These are phyloP conservation scores for Aelia acuminata DNA, from an alignment of 2,888 invertebrate species.

Conservation along the genomic window DNA sequence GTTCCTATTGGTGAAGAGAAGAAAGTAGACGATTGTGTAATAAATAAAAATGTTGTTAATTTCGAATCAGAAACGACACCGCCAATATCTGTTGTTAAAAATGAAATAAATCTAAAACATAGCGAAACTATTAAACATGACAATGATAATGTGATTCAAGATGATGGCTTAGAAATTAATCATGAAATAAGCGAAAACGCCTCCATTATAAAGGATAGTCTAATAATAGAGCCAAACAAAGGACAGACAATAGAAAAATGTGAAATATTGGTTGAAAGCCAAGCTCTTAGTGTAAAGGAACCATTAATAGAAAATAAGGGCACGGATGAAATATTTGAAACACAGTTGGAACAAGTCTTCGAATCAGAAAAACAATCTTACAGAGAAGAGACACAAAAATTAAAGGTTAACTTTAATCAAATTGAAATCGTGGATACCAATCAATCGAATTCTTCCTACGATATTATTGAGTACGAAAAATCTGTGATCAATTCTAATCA, in stretches of 20 bases:
- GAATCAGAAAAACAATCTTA: conserved; percentile 1
- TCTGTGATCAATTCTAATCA: neutral
- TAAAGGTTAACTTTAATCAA: neutral
- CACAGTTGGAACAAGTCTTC: neutral
- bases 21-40: neutral
- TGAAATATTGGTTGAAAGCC: neutral
- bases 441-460: neutral
- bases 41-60: neutral
- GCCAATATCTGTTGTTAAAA: neutral
- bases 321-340: neutral
- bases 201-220: neutral
- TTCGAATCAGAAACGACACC: neutral
- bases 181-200: neutral
- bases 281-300: neutral
- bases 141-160: neutral
- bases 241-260: conserved; percentile 1
- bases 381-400: neutral
- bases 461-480: neutral
- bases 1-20: neutral
- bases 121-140: neutral
- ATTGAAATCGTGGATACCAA: neutral
- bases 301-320: conserved; percentile 48
- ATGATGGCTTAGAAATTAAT: neutral
- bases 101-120: neutral
- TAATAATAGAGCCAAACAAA: neutral